Base-by-base conservation (phyloP, 2,888 invertebrate genomes). In the Ligdia adustata region DNA sequence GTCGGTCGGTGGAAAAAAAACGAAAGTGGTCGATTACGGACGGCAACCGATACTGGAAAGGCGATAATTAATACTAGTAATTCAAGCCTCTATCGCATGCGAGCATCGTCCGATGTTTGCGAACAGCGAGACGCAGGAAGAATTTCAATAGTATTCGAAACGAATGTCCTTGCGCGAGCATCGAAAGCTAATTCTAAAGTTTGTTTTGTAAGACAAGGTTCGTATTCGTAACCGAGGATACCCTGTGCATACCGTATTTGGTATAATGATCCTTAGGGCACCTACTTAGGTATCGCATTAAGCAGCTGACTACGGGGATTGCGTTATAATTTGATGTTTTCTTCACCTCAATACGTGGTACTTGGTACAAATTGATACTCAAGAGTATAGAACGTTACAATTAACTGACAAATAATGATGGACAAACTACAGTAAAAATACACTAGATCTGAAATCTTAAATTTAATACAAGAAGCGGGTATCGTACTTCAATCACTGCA, bases 171-270 rank as follows among this genome's bases (percentile, higher is more conserved):
- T 85, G 84, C 79, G 75, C 66, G 62, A 56, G 56, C 62, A 62
- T 66, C 61, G 71, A 69, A 71, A 72, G 74, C 69, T 67, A 63
- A 71, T 65, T 62, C 69, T 69, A 31, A 52, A 55, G 41, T 48
- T 45, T 69, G 67, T 85, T 82, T 82, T 78, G 86, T 82, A 86
- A 85, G 72, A 69, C 65, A 64, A 62, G 66, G 63, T 60, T 69
- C 73, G 80, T 76, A 79, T 60, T 69, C 73, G 80, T 76, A 79
- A 78, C 73, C 55, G 57, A 29, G 64, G 72, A 75, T 78, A 80
- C 67, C 62, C 66, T 62, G 59, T 47, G 83, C 79, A 86, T 81
- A 75, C 56, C 47, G 41, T 68, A 77, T 69, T 53, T 24, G 29
- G 46, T 29, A 18, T 45, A 33, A 46, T 31, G 40, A 32, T 31